These are phyloP conservation scores for Invenusta paracnida DNA, from an alignment of 2,888 invertebrate species.

Conservation along the genomic window DNA sequence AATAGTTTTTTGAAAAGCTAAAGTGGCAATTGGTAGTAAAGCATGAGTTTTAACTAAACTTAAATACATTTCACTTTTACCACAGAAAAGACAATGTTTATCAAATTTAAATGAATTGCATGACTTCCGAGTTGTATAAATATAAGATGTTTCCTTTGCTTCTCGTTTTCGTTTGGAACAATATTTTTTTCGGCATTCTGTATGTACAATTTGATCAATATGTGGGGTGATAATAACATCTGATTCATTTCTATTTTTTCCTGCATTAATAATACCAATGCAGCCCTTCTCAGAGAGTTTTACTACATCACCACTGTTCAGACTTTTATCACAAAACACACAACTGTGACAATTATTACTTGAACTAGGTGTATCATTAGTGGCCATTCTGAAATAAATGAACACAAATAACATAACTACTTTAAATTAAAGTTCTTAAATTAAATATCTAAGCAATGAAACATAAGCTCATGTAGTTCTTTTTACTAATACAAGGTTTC, in stretches of 20 bases:
- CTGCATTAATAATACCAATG: neutral
- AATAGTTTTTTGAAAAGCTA: neutral
- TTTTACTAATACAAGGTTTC: too few species aligned
- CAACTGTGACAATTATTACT: neutral
- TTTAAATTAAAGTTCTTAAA: neutral
- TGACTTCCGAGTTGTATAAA: neutral
- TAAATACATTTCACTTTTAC: neutral
- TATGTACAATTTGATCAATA: neutral
- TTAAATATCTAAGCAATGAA: too few species aligned
- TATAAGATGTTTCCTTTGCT: neutral
- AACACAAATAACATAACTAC: neutral
- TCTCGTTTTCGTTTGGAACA: neutral
- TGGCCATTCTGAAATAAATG: neutral
- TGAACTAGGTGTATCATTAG: neutral
- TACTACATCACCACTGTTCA: neutral
- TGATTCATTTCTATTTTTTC: neutral
- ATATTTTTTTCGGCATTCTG: neutral
- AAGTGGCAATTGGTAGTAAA: neutral
- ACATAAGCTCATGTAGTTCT: too few species aligned
- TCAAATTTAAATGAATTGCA: neutral
- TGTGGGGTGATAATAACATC: neutral
- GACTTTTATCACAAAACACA: neutral
- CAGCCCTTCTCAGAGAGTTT: neutral
- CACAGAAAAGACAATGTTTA: neutral
- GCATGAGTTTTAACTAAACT: neutral